These are phyloP conservation scores for Plumapathes pennacea DNA, from an alignment of 92 coral and sea anemone species.

Conservation along the genomic window DNA sequence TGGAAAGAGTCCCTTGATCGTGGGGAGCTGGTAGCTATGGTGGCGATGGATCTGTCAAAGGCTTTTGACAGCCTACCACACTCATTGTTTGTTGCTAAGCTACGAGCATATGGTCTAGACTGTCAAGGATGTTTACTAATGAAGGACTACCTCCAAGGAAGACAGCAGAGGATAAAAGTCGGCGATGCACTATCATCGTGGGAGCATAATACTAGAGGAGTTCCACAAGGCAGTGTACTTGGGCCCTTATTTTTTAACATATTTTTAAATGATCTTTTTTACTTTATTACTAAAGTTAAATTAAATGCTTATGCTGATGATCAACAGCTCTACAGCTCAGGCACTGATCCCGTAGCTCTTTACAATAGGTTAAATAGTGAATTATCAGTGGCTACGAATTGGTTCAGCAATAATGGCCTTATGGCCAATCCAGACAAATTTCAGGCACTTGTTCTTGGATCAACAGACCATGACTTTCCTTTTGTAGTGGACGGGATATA, in stretches of 20 bases:
- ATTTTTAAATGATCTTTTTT: not conserved
- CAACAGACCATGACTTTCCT: slow-evolving; percentile 23
- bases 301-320: slow-evolving; percentile 5
- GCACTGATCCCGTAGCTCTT: too few relatives aligned
- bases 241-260: not conserved
- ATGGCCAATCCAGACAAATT: slow-evolving; percentile 51
- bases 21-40: slow-evolving; percentile 4
- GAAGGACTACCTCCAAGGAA: not conserved
- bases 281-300: slow-evolving; percentile 1
- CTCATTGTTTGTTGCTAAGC: slow-evolving; percentile 12
- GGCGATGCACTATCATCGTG: not conserved
- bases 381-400: too few relatives aligned
- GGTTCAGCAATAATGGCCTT: slow-evolving; percentile 60
- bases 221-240: slow-evolving; percentile 1
- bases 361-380: too few relatives aligned
- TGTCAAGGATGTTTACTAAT: not conserved
- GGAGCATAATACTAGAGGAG: not conserved
- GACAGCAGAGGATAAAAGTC: slow-evolving; percentile 4
- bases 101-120: slow-evolving; percentile 18
- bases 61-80: slow-evolving; percentile 20
- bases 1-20: slow-evolving; percentile 13
- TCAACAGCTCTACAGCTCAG: slow-evolving; percentile 3
- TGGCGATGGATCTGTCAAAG: slow-evolving; percentile 20
- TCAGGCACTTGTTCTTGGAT: slow-evolving; percentile 49
- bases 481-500: too few relatives aligned